Evolutionary conservation across 2,888 invertebrate species (phyloP).

Genomic region (Nemotelus pantherinus): DNA sequence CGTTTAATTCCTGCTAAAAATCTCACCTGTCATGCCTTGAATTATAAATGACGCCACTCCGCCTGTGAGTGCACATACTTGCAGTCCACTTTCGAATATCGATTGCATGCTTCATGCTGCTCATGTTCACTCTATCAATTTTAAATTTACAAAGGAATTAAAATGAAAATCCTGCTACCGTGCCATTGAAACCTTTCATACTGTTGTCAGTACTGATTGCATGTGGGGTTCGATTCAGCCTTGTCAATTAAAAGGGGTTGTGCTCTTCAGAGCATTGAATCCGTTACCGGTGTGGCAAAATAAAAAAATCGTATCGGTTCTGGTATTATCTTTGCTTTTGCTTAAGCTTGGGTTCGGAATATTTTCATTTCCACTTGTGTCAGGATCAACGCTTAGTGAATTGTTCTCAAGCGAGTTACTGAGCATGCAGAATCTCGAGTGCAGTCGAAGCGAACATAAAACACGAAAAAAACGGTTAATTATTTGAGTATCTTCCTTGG

Average conservation of each 20-base stretch:
- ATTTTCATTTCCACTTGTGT: slow-evolving; percentile 31
- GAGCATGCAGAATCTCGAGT: neutral
- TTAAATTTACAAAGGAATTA: slow-evolving; percentile 27
- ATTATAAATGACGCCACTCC: no score
- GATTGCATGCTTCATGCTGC: no score
- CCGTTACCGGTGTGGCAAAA: neutral
- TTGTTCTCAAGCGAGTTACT: slow-evolving; percentile 23
- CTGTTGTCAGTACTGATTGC: no score
- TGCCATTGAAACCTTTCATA: no score
- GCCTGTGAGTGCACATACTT: no score
- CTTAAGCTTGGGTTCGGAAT: neutral
- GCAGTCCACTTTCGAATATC: no score
- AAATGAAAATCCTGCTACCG: slow-evolving; percentile 1
- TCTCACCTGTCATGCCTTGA: no score
- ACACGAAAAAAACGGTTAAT: neutral
- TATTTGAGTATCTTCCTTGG: neutral
- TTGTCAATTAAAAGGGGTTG: no score
- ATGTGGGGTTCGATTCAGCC: no score
- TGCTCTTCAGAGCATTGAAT: no score
- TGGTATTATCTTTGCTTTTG: neutral
- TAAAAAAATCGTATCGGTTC: neutral
- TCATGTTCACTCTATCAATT: slow-evolving; percentile 11
- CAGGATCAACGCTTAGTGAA: slow-evolving; percentile 21
- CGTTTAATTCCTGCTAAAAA: no score
- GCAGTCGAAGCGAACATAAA: slow-evolving; percentile 5